Evolutionary conservation across 2,113 vertebrate species (phyloP).

Genomic region (Anhinga anhinga): DNA sequence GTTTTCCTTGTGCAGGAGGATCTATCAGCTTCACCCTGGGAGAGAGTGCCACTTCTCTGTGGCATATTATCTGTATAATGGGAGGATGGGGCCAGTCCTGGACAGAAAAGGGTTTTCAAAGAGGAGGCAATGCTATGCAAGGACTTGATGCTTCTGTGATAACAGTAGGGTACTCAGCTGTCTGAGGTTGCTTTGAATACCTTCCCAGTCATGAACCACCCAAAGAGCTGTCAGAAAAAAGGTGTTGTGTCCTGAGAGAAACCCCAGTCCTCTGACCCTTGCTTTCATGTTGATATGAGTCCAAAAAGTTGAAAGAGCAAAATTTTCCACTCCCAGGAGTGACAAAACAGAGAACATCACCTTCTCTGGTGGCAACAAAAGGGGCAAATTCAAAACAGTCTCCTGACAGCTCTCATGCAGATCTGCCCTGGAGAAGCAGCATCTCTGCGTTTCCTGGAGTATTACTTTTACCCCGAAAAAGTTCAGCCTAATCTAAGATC

Average conservation of each 20-base stretch:
- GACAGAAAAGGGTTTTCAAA: neutral
- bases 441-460: neutral
- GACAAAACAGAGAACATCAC: neutral
- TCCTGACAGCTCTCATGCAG: neutral
- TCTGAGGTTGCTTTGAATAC: neutral
- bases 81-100: neutral
- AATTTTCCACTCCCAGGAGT: neutral
- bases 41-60: neutral
- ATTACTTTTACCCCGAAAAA: neutral
- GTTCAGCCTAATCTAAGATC: neutral
- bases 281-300: conserved; percentile 14
- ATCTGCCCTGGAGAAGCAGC: neutral
- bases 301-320: conserved; percentile 14
- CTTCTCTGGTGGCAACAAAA: neutral
- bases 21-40: neutral
- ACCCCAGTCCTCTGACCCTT: conserved; percentile 15
- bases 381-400: neutral
- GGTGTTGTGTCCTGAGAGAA: neutral
- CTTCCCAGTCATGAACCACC: neutral
- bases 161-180: neutral
- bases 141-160: neutral
- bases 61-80: neutral
- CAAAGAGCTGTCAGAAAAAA: conserved; percentile 32
- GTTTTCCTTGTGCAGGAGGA: neutral
- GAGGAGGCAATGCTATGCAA: neutral